Evolutionary conservation across 2,797 vertebrate genomes (phyloP), one percentile per base, ranked within the genome.

Genomic region (Perdix hodgsoniae): DNA sequence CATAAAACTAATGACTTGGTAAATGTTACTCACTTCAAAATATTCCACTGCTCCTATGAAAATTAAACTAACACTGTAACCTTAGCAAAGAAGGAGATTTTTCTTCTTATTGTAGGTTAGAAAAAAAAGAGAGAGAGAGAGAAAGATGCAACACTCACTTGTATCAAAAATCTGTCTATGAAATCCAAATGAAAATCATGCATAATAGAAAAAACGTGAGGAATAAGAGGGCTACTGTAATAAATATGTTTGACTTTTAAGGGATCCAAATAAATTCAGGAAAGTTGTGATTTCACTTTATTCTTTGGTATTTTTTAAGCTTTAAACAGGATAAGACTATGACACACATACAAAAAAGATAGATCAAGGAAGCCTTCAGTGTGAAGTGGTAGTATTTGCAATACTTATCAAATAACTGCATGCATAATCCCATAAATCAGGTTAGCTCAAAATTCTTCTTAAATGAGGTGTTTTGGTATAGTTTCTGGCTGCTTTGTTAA

Each of bases 1-100:
- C 99, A 99, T 99, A 99, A 99, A 99, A 99, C 98, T 99, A 99
- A 99, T 99, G 99, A 99, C 98, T 98, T 98, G 97, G 98, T 99
- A 99, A 99, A 99, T 99, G 99, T 98, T 98, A 98, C 99, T 99
- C 98, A 98, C 98, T 99, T 99, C 98, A 98, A 99, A 99, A 99
- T 98, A 98, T 98, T 98, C 98, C 90, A 94, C 97, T 67, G 93
- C 97, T 97, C 97, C 97, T 97, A 97, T 97, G 97, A 98, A 98
- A 98, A 98, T 98, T 98, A 98, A 98, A 98, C 98, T 98, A 98
- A 97, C 97, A 97, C 94, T 96, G 94, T 98, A 98, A 98, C 97
- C 98, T 98, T 97, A 97, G 97, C 96, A 97, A 98, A 98, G 97
- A 98, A 97, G 95, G 83, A 96, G 93, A 80, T 71, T 93, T 95